Conservation (phyloP, 35 echinoderm and acorn worm genomes). For the Lytechinus variegatus region DNA sequence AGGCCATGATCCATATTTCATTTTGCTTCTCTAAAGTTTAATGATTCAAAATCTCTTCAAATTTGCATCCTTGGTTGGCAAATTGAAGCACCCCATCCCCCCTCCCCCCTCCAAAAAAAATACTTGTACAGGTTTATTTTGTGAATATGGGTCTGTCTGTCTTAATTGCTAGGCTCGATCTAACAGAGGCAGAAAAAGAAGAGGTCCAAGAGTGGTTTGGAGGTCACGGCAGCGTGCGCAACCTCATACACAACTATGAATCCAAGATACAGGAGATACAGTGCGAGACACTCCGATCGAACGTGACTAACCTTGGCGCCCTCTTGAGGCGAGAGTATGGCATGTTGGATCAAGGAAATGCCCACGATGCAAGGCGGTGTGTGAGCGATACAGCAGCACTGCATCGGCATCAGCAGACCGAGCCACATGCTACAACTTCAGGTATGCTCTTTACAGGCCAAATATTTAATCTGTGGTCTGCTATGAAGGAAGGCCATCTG, state of each 20-base stretch:
- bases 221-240: slow-evolving; percentile 28
- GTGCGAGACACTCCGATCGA: background rate
- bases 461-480: no score
- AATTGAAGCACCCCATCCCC: no score
- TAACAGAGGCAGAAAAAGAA: background rate
- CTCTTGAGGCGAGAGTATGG: background rate
- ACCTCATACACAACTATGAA: slow-evolving; percentile 16
- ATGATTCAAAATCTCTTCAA: no score
- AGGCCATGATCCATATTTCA: no score
- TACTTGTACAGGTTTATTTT: no score
- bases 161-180: background rate
- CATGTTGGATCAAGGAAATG: background rate
- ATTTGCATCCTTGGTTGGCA: no score
- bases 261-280: slow-evolving; percentile 12
- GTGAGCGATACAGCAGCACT: background rate
- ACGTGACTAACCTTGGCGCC: background rate
- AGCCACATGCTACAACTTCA: background rate
- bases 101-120: no score
- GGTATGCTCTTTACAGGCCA: no score
- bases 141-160: no score
- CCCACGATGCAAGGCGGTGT: background rate
- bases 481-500: no score
- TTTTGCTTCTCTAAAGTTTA: no score
- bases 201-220: slow-evolving; percentile 45
- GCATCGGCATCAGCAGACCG: background rate